Percentiles rank a stretch among this genome's conserved stretches.
Conservation (phyloP, 2,888 invertebrate species). For the Tethea ocularis region DNA sequence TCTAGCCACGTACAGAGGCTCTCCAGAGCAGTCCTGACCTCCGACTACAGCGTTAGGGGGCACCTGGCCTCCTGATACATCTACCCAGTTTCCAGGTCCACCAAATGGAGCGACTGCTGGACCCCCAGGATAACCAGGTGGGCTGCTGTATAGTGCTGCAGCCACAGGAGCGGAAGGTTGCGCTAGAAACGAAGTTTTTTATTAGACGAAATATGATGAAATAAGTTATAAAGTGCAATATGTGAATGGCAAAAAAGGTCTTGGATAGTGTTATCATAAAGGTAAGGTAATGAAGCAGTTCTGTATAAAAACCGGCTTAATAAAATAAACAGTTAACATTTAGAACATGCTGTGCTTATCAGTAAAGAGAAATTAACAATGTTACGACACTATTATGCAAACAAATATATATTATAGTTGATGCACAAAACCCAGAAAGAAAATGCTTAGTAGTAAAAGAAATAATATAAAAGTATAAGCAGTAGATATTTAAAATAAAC, state of each 20-base stretch:
- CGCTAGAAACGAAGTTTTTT: slow-evolving; percentile 27
- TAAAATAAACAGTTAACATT: too few species aligned
- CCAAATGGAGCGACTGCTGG: slow-evolving; percentile 28
- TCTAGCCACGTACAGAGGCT: slow-evolving; percentile 87
- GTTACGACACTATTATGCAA: not conserved
- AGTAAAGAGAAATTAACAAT: not conserved
- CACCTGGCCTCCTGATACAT: slow-evolving; percentile 84
- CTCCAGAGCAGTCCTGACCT: slow-evolving; percentile 83
- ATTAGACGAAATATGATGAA: not conserved
- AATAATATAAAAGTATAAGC: slow-evolving; percentile 17
- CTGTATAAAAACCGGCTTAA: not conserved
- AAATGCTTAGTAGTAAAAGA: slow-evolving; percentile 22
- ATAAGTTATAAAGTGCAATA: not conserved
- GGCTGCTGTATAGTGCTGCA: slow-evolving; percentile 60
- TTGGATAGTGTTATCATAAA: not conserved
- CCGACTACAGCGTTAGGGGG: slow-evolving; percentile 89
- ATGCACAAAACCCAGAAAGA: slow-evolving; percentile 7
- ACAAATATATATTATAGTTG: not conserved
- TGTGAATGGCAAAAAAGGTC: not conserved
- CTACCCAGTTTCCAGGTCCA: slow-evolving; percentile 82
- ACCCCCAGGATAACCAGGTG: slow-evolving; percentile 68
- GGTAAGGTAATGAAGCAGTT: not conserved
- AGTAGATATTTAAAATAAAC: slow-evolving; percentile 20
- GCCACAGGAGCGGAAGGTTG: slow-evolving; percentile 66
- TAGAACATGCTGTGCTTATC: not conserved